Conservation (phyloP, 1,140 invertebrate species). For the Drosophila mayri region DNA sequence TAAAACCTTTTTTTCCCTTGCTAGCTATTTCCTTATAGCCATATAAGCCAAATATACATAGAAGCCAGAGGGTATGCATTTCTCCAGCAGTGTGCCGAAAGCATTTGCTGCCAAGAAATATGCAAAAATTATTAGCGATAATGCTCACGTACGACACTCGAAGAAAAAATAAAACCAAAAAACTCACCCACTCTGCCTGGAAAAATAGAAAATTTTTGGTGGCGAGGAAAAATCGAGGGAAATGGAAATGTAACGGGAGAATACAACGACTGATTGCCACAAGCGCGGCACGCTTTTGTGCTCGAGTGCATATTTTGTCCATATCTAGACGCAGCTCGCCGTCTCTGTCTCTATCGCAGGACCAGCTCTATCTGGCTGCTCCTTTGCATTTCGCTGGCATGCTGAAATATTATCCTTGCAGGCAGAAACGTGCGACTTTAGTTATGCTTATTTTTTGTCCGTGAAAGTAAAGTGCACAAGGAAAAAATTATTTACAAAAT, state of each 20-base stretch:
- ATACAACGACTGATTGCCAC: slow-evolving; percentile 48
- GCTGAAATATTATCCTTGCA: slow-evolving; percentile 84
- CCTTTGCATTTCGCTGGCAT: slow-evolving; percentile 76
- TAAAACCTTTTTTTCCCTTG: neutral
- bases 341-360: slow-evolving; percentile 10
- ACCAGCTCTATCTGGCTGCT: slow-evolving; percentile 37
- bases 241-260: neutral
- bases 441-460: slow-evolving; percentile 39
- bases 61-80: slow-evolving; percentile 63
- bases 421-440: slow-evolving; percentile 83
- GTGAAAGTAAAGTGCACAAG: slow-evolving; percentile 8
- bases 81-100: slow-evolving; percentile 35
- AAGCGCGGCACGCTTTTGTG: slow-evolving; percentile 78
- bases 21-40: slow-evolving; percentile 2
- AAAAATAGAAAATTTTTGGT: neutral
- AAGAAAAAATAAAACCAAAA: slow-evolving; percentile 53
- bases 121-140: slow-evolving; percentile 84
- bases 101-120: slow-evolving; percentile 55
- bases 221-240: slow-evolving; percentile 6
- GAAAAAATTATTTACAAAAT: neutral
- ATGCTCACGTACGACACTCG: slow-evolving; percentile 82
- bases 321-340: slow-evolving; percentile 66
- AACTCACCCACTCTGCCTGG: neutral
- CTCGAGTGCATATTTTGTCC: slow-evolving; percentile 83
- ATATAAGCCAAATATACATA: slow-evolving; percentile 35